Evolutionary conservation across 1,140 invertebrate genomes (phyloP).

Genomic region (Charaxes varanes): DNA sequence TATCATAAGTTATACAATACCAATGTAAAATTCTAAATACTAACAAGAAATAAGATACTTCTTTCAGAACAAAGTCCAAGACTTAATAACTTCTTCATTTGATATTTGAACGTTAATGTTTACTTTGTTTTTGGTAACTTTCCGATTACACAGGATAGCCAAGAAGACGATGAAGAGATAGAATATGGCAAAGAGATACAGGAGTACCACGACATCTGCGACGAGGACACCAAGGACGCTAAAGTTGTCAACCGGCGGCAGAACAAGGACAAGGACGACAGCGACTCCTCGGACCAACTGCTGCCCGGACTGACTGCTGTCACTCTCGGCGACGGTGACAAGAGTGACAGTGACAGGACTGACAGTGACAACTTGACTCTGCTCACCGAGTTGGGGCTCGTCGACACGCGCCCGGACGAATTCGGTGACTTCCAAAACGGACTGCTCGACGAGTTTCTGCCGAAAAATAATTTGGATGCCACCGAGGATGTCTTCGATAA

Average conservation of each 20-base stretch:
- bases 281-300: constrained; percentile 49
- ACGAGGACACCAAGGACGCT: constrained; percentile 33
- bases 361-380: constrained; percentile 49
- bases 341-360: constrained; percentile 20
- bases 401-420: constrained; percentile 41
- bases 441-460: constrained; percentile 33
- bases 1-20: no score
- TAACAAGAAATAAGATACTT: no score
- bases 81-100: no score
- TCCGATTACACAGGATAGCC: constrained; percentile 33
- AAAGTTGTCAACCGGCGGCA: constrained; percentile 40
- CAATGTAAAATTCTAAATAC: no score
- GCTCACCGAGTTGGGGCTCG: constrained; percentile 54
- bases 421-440: constrained; percentile 66
- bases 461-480: constrained; percentile 24
- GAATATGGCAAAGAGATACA: constrained; percentile 60
- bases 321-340: constrained; percentile 20
- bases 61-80: no score
- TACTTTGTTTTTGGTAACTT: background rate
- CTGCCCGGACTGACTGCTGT: constrained; percentile 39
- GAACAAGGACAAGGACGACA: constrained; percentile 45
- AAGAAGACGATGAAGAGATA: constrained; percentile 62
- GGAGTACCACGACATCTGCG: constrained; percentile 56
- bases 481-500: constrained; percentile 59
- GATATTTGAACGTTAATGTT: constrained; percentile 2